Base-by-base conservation (phyloP, 1,140 invertebrate genomes). In the Trichonephila clavipes region DNA sequence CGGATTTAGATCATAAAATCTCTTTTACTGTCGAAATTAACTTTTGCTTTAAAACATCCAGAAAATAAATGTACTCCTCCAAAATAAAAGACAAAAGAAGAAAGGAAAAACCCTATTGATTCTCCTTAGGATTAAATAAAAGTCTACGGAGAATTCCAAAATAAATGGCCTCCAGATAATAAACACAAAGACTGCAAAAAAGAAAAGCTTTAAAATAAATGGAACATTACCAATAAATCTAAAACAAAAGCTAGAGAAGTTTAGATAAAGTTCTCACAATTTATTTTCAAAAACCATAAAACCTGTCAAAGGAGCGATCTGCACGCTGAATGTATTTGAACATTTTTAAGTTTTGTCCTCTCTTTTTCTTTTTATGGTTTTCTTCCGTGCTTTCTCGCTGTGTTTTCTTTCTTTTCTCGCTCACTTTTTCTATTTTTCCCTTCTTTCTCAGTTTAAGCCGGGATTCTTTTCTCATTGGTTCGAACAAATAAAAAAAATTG, bases 241-340 rank as follows among this genome's bases (percentile, higher is more conserved):
- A 24, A 77, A 40, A 34, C 72, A 19, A 77, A 77, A 34, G 34
- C 28, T 77, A 40, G 18, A 77, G n/a, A n/a, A 77, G 72, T 77
- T 40, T 12, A 77, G 28, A 77, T 77, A 77, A 77, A 40, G 28
- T 34, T 77, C 28, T 77, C 28, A 40, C 72, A 77, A 77, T 77
- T 34, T 77, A 77, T 77, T 77, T 77, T 77, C 72, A 6, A 77
- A 69, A 77, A 18, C 72, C 72, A 77, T 77, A 77, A 77, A 77
- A 77, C 72, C 14, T 40, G 72, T 77, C 72, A 77, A 40, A 77
- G 28, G 16, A 16, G 14, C 28, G 72, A 77, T 77, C 28, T 77
- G 24, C n/a, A 69, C 66, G 10, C 18, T 7, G 28, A 28, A 77
- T 77, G 18, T 34, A 34, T 77, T 19, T 19, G 24, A 14, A 77